Percentiles rank a stretch among this genome's conserved stretches.
These are phyloP conservation scores for Euplagia quadripunctaria DNA, from an alignment of 2,888 invertebrate species.

Conservation along the genomic window DNA sequence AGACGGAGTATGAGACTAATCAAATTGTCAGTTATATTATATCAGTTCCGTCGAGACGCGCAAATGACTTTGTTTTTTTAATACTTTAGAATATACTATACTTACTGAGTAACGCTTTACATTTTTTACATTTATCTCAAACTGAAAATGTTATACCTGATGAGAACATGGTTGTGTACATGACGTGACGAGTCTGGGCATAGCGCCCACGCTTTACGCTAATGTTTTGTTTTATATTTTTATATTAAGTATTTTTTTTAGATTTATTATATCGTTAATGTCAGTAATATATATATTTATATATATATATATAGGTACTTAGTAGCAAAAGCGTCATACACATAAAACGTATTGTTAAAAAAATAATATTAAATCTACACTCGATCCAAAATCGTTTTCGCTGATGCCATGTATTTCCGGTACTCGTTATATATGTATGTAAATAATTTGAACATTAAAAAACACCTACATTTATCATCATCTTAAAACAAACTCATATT, in stretches of 20 bases:
- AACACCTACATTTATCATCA: not conserved
- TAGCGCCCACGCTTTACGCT: not conserved
- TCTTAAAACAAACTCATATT: not conserved
- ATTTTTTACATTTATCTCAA: not conserved
- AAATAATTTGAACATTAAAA: not conserved
- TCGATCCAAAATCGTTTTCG: not conserved
- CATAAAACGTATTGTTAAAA: not conserved
- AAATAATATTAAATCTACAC: not conserved
- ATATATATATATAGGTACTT: too few species aligned
- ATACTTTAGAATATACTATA: too few species aligned
- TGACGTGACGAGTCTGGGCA: slow-evolving; percentile 1
- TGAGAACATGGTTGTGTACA: not conserved
- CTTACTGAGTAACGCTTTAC: not conserved
- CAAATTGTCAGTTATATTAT: not conserved
- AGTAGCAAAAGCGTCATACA: not conserved
- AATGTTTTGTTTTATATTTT: slow-evolving; percentile 2
- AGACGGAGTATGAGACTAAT: not conserved
- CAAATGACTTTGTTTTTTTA: not conserved
- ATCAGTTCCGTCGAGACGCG: not conserved
- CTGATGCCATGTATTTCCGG: not conserved
- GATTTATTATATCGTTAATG: not conserved
- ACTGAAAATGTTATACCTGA: not conserved
- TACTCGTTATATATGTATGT: not conserved
- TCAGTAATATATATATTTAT: not conserved
- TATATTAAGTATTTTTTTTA: slow-evolving; percentile 8